phyloP scores from a whole-genome alignment of 1,140 invertebrate species.

The Muscidifurax raptorellus region DNA sequence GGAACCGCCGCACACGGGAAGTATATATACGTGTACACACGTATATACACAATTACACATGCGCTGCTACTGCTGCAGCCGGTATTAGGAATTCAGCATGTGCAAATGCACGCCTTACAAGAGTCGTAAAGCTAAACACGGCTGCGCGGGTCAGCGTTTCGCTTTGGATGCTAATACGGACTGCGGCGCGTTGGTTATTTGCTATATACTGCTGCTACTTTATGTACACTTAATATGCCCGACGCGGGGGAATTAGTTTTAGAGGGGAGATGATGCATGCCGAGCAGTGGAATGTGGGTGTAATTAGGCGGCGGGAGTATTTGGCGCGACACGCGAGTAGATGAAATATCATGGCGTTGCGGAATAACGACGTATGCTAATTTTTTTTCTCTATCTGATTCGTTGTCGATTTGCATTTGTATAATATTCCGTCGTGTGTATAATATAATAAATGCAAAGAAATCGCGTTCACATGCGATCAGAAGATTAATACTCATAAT shows the following conservation, averaged over 20 bases:
- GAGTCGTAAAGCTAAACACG: slow-evolving; percentile 19
- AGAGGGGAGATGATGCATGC: not conserved
- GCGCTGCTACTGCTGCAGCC: too few relatives aligned
- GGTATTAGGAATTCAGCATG: slow-evolving; percentile 31
- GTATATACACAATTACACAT: not conserved
- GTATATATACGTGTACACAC: not conserved
- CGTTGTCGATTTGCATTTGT: not conserved
- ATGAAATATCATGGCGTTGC: too few relatives aligned
- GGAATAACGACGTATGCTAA: not conserved
- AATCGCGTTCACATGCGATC: too few relatives aligned
- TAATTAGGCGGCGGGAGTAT: not conserved
- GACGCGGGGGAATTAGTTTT: not conserved
- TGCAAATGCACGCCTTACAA: slow-evolving; percentile 20
- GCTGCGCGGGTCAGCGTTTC: slow-evolving; percentile 18
- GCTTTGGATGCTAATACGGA: slow-evolving; percentile 46
- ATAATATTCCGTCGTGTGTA: too few relatives aligned
- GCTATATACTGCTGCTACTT: not conserved
- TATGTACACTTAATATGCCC: not conserved
- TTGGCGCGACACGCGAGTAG: too few relatives aligned
- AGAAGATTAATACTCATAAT: not conserved
- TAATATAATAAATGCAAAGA: too few relatives aligned
- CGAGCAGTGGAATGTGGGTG: not conserved
- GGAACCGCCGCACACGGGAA: not conserved
- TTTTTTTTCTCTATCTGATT: not conserved
- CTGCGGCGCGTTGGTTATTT: not conserved